Evolutionary conservation across 2,888 invertebrate species (phyloP).

Genomic region (Scaptodrosophila latifasciaeformis): DNA sequence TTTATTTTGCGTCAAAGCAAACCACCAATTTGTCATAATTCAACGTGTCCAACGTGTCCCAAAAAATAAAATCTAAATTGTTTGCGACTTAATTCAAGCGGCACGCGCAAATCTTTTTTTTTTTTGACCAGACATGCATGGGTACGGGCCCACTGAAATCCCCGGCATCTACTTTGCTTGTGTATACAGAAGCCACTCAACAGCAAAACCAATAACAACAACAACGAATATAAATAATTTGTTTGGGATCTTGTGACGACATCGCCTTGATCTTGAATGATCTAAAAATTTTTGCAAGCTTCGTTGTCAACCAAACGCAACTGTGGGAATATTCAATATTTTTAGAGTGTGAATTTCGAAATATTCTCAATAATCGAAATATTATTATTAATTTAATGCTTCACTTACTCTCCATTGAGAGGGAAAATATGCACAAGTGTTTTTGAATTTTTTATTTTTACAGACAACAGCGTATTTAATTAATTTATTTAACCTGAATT

Average conservation of each 20-base stretch:
- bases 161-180: conserved; percentile 19
- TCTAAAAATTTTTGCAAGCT: conserved; percentile 22
- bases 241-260: conserved; percentile 41
- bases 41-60: not conserved
- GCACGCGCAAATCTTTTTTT: conserved; percentile 35
- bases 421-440: not conserved
- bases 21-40: conserved; percentile 25
- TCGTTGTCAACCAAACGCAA: conserved; percentile 49
- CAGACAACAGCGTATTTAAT: no score
- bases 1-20: no score
- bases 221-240: conserved; percentile 37
- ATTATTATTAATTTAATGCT: no score
- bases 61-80: conserved; percentile 7
- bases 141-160: not conserved
- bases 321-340: conserved; percentile 38
- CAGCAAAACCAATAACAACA: conserved; percentile 11
- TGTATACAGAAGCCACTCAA: conserved; percentile 14
- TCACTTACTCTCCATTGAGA: no score
- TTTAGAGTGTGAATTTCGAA: conserved; percentile 46
- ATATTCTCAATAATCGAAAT: no score
- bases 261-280: conserved; percentile 59
- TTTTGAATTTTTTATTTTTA: no score
- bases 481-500: no score
- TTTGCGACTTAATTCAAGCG: conserved; percentile 24
- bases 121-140: conserved; percentile 14